Percentiles rank a stretch among this genome's conserved stretches.
Evolutionary conservation across 2,888 invertebrate species (phyloP).

Genomic region (Ypsolopha sequella): DNA sequence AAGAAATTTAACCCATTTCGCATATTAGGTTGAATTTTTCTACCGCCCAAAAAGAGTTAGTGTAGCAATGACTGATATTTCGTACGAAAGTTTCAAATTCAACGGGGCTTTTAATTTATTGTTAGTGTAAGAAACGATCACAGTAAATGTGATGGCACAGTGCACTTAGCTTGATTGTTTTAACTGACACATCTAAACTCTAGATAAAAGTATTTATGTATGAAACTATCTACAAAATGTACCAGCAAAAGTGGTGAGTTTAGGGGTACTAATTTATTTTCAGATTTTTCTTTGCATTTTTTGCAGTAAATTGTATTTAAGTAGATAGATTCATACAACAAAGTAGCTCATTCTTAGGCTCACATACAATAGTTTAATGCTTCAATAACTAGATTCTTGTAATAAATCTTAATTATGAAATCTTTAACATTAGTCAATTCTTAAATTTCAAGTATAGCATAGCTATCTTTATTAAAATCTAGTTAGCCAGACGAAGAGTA

Average conservation of each 20-base stretch:
- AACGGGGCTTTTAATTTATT: not conserved
- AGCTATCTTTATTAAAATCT: not conserved
- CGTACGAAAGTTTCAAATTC: conserved; percentile 28
- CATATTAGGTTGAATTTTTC: conserved; percentile 52
- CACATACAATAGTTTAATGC: too few species aligned
- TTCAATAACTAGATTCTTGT: too few species aligned
- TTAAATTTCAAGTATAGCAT: not conserved
- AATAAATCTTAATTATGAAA: too few species aligned
- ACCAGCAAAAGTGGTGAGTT: not conserved
- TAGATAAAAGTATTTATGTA: not conserved
- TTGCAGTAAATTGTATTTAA: too few species aligned
- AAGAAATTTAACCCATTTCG: conserved; percentile 63
- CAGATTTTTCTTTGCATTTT: too few species aligned
- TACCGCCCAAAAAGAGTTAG: conserved; percentile 23
- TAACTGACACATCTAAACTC: not conserved
- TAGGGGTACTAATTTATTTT: too few species aligned
- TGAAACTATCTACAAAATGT: not conserved
- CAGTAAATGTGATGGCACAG: conserved; percentile 39
- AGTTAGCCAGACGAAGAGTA: too few species aligned
- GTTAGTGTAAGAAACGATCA: not conserved
- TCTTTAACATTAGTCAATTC: conserved; percentile 1
- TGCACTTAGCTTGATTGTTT: conserved; percentile 41
- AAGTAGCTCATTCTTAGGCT: too few species aligned
- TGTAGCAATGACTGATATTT: conserved; percentile 32
- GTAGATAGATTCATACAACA: too few species aligned